Evolutionary conservation across 1,140 invertebrate species (phyloP), one percentile per base, ranked within the genome.

Genomic region (Thaumetopoea pityocampa): DNA sequence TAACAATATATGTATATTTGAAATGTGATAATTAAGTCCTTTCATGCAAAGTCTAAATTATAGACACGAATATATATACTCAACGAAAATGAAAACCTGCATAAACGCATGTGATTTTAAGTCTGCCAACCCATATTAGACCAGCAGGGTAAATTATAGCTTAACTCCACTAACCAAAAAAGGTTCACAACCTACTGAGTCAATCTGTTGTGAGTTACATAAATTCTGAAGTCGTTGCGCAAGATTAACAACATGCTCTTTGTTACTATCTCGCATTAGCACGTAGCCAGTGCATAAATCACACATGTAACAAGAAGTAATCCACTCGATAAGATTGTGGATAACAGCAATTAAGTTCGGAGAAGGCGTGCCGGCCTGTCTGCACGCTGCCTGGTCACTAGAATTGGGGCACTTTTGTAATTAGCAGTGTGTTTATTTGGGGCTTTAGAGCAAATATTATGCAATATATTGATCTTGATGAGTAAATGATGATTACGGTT

Each of bases 271-370:
- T 12, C 12, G 27, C 28, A 32, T 41, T 41, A 41, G 17, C 37
- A 41, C 28, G 37, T 41, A 20, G 27, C 26, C 18, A 41, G 26
- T 23, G 37, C 27, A 41, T 41, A 30, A 30, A 41, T 41, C 32
- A 23, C 11, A 30, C 37, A 30, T 32, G 19, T 28, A 17, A n/a
- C n/a, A n/a, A n/a, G n/a, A 41, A 41, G 40, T 42, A 42, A 42
- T 42, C 40, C 29, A 42, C 30, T 33, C 7, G 18, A 34, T 18
- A 34, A 42, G 40, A 24, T 34, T 33, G 29, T 15, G 28, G 7
- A 4, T 41, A 41, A 33, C 40, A 22, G 30, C 16, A 18, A 42
- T 34, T 18, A 10, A 30, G 28, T 22, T 10, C 18, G 4, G 18
- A 4, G 7, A 24, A 42, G 40, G 29, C 40, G 40, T 42, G 40